phyloP scores from a whole-genome alignment of 2,888 invertebrate species.

The Eumerus sabulonum region DNA sequence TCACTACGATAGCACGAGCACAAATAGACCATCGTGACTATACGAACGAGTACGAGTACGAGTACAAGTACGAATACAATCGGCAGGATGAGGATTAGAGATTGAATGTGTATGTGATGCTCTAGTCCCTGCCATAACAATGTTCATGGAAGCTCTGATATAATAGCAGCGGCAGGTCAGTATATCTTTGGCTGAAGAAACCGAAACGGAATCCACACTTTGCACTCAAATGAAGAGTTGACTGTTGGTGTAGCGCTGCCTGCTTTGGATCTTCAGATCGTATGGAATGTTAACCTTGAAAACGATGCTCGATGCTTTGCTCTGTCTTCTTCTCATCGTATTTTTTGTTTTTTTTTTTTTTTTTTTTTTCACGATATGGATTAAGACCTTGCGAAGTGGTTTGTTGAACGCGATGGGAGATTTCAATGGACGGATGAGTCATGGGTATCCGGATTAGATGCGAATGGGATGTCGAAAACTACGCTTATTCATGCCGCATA shows the following conservation, averaged over 20 bases:
- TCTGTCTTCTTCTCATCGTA: neutral
- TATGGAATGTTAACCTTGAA: constrained; percentile 64
- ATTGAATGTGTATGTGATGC: constrained; percentile 28
- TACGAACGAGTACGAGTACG: constrained; percentile 35
- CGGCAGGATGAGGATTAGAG: constrained; percentile 27
- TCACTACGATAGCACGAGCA: constrained; percentile 37
- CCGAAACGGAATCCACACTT: constrained; percentile 59
- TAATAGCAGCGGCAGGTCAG: constrained; percentile 30
- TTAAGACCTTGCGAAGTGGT: constrained; percentile 29
- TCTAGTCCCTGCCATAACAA: constrained; percentile 45
- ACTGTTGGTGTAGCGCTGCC: constrained; percentile 47
- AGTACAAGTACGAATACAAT: too few relatives aligned
- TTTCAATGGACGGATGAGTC: constrained; percentile 33
- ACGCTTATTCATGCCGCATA: neutral
- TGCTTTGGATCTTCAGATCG: neutral
- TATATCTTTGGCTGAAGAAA: constrained; percentile 10
- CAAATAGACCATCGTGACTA: constrained; percentile 43
- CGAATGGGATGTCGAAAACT: constrained; percentile 8
- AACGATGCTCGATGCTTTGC: constrained; percentile 34
- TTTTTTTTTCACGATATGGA: constrained; percentile 8
- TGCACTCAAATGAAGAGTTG: constrained; percentile 63
- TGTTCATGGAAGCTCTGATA: constrained; percentile 52
- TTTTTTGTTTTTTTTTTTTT: constrained; percentile 2
- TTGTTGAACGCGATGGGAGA: constrained; percentile 20
- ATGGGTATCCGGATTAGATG: constrained; percentile 20